phyloP scores from a whole-genome alignment of 2,888 invertebrate genomes.

The Panopea generosa region DNA sequence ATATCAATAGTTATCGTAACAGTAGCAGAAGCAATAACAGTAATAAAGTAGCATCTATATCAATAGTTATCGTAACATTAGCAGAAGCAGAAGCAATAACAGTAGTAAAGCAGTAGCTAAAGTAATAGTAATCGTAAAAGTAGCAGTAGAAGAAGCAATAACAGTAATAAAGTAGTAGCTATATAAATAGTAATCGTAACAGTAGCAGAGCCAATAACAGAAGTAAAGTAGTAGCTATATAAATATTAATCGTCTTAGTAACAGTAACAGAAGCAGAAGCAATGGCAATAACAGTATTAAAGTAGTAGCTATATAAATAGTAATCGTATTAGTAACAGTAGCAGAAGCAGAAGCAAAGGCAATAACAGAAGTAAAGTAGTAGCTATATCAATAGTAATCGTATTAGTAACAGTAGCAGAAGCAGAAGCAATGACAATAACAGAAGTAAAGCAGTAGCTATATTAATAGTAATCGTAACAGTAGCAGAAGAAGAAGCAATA shows the following conservation, averaged over 20 bases:
- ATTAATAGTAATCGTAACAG: background rate
- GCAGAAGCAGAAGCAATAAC: conserved; percentile 3
- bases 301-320: background rate
- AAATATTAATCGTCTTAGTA: no score
- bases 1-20: background rate
- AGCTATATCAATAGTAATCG: background rate
- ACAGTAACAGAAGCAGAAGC: no score
- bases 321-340: conserved; percentile 4
- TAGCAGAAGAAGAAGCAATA: background rate
- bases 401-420: background rate
- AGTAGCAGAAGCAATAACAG: background rate
- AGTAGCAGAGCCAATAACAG: no score
- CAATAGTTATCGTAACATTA: background rate
- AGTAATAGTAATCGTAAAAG: background rate
- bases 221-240: no score
- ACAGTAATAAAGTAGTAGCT: no score
- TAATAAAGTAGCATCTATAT: background rate
- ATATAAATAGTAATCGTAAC: no score
- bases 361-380: background rate
- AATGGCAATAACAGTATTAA: background rate
- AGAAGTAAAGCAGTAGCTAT: background rate
- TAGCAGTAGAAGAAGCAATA: no score
- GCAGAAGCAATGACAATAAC: background rate
- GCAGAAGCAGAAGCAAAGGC: background rate
- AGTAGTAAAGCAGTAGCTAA: background rate